A percentile compares a stretch with the other conserved stretches of the same genome.
phyloP scores from a whole-genome alignment of 2,797 vertebrate species.

The Aeoliscus strigatus region DNA sequence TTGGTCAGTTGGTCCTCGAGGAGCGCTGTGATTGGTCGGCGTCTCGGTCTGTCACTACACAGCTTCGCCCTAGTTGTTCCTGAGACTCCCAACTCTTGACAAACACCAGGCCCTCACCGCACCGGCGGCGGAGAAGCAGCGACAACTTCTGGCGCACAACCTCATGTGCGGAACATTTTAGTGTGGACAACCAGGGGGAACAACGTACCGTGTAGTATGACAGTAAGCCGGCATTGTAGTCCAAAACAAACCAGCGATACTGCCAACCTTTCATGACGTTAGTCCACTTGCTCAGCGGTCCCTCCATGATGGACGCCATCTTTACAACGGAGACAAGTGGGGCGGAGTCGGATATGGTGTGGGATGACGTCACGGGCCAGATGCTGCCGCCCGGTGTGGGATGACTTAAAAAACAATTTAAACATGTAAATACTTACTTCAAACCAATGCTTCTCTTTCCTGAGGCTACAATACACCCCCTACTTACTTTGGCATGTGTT shows the following conservation, averaged over 20 bases:
- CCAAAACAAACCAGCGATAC: conserved; percentile 97
- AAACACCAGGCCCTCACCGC: conserved; percentile 59
- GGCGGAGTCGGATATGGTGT: conserved; percentile 61
- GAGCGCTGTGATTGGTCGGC: conserved; percentile 51
- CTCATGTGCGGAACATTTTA: accelerated
- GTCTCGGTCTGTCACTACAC: conserved; percentile 34
- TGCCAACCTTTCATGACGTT: conserved; percentile 99
- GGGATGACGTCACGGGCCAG: conserved; percentile 24
- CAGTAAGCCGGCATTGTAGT: conserved; percentile 93
- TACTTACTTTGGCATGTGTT: too few species aligned
- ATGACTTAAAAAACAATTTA: conserved; percentile 4
- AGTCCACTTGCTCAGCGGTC: conserved; percentile 98
- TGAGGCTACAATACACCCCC: too few species aligned
- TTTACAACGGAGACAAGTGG: conserved; percentile 71
- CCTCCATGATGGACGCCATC: conserved; percentile 99
- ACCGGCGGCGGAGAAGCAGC: conserved; percentile 22
- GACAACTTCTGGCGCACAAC: conserved; percentile 17
- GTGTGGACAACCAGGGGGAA: not conserved
- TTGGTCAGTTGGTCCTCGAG: conserved; percentile 44
- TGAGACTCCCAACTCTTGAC: conserved; percentile 70
- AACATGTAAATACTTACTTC: too few species aligned
- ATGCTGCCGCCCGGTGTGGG: conserved; percentile 7
- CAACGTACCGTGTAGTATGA: conserved; percentile 94
- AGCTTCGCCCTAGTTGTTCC: conserved; percentile 55
- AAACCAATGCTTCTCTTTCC: too few species aligned